Conservation (phyloP, 2,797 vertebrate genomes). For the Bucorvus abyssinicus region DNA sequence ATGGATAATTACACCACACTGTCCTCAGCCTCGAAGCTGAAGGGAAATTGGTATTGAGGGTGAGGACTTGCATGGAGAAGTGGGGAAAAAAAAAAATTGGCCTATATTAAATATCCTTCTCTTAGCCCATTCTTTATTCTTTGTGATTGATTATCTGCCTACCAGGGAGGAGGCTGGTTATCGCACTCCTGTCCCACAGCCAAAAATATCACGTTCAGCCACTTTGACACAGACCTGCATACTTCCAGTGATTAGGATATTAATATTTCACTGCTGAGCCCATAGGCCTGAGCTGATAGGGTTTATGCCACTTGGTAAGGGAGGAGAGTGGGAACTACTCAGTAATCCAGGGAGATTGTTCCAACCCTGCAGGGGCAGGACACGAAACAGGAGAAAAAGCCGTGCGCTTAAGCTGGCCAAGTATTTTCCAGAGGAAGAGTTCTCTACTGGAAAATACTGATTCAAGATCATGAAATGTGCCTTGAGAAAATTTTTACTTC, state of each 20-base stretch:
- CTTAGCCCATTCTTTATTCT: not conserved
- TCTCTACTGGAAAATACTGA: not conserved
- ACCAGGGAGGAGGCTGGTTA: not conserved
- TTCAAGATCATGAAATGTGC: not conserved
- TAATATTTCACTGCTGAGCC: not conserved
- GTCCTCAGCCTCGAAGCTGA: not conserved
- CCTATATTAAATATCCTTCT: not conserved
- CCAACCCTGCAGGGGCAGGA: rapidly evolving
- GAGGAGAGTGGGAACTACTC: not conserved
- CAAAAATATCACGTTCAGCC: not conserved
- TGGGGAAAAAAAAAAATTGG: not conserved
- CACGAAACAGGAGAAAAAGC: not conserved
- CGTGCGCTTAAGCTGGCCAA: not conserved
- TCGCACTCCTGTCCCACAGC: not conserved
- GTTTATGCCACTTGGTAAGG: not conserved
- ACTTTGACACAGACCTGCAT: not conserved
- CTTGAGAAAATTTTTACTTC: not conserved
- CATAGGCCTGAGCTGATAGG: not conserved
- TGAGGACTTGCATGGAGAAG: not conserved
- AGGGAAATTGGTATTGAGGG: not conserved
- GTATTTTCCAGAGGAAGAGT: not conserved
- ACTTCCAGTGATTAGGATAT: not conserved
- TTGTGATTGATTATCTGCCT: not conserved
- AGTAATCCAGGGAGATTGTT: not conserved
- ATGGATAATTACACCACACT: not conserved